Percentiles rank a stretch among this genome's conserved stretches.
These are phyloP conservation scores for Papilio helenus DNA, from an alignment of 1,140 invertebrate species.

Conservation along the genomic window DNA sequence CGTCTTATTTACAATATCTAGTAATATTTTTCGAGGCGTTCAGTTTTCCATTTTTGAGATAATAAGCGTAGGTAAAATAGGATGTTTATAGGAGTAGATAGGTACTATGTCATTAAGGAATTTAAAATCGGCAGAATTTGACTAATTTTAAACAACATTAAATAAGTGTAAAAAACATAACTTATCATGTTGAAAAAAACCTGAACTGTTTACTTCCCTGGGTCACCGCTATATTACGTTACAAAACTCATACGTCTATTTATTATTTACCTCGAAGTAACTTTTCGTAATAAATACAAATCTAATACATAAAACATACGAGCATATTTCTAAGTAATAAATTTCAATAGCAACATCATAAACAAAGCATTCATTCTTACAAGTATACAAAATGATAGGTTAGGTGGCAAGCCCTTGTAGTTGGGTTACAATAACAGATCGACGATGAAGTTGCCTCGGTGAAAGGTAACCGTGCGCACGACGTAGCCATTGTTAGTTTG, in stretches of 20 bases:
- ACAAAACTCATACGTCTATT: neutral
- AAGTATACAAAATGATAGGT: slow-evolving; percentile 33
- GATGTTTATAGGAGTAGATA: neutral
- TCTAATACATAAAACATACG: neutral
- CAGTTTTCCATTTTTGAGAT: neutral
- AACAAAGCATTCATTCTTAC: neutral
- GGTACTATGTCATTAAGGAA: neutral
- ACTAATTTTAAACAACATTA: too few relatives aligned
- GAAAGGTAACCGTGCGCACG: slow-evolving; percentile 60
- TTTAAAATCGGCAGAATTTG: neutral
- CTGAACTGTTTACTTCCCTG: too few relatives aligned
- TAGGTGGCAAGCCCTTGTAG: slow-evolving; percentile 29
- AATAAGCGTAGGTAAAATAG: too few relatives aligned
- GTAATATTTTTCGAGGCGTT: neutral
- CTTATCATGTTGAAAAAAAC: too few relatives aligned
- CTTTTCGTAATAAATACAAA: neutral
- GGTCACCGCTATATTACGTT: neutral
- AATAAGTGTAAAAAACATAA: too few relatives aligned
- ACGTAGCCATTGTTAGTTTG: slow-evolving; percentile 51
- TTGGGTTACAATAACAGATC: slow-evolving; percentile 35
- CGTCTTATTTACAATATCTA: slow-evolving; percentile 12
- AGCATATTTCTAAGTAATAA: neutral
- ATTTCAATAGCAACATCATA: slow-evolving; percentile 5
- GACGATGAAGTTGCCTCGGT: slow-evolving; percentile 50
- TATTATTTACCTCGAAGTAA: neutral